Evolutionary conservation across 2,113 vertebrate species (phyloP).

Genomic region (Nerophis ophidion): DNA sequence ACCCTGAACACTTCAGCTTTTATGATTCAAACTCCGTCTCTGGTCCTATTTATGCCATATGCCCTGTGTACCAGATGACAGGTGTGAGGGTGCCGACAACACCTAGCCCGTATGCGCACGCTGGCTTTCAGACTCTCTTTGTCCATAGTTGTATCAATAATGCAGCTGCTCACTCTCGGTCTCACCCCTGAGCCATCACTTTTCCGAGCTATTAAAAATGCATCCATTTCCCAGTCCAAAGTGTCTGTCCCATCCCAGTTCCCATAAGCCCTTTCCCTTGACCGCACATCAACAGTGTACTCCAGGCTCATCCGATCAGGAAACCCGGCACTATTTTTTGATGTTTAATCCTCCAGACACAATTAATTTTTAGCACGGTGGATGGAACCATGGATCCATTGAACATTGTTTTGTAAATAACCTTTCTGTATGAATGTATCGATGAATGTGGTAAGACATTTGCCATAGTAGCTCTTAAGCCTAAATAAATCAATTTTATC

Average conservation of each 20-base stretch:
- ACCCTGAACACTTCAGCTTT: conserved; percentile 17
- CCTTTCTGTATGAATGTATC: not conserved
- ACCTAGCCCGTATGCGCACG: conserved; percentile 7
- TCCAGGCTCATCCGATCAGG: conserved; percentile 17
- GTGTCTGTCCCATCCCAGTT: conserved; percentile 44
- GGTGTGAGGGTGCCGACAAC: conserved; percentile 29
- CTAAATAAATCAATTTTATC: too few species aligned
- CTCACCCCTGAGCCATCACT: conserved; percentile 45
- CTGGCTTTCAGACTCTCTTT: conserved; percentile 49
- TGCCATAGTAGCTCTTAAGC: too few species aligned
- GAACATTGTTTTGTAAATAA: not conserved
- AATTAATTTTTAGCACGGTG: conserved; percentile 11
- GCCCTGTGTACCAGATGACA: conserved; percentile 39
- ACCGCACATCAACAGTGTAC: conserved; percentile 15
- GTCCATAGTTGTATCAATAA: conserved; percentile 63
- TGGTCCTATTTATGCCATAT: conserved; percentile 9
- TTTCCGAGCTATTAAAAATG: conserved; percentile 67
- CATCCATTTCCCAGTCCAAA: conserved; percentile 50
- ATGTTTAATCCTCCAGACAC: not conserved
- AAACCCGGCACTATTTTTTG: conserved; percentile 7
- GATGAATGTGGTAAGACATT: too few species aligned
- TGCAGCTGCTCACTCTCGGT: conserved; percentile 52
- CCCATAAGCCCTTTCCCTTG: conserved; percentile 25
- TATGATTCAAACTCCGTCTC: not conserved
- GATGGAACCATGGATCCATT: not conserved